Evolutionary conservation across 1,140 invertebrate genomes (phyloP), one percentile per base, ranked within the genome.

Genomic region (Laodelphax striatellus): DNA sequence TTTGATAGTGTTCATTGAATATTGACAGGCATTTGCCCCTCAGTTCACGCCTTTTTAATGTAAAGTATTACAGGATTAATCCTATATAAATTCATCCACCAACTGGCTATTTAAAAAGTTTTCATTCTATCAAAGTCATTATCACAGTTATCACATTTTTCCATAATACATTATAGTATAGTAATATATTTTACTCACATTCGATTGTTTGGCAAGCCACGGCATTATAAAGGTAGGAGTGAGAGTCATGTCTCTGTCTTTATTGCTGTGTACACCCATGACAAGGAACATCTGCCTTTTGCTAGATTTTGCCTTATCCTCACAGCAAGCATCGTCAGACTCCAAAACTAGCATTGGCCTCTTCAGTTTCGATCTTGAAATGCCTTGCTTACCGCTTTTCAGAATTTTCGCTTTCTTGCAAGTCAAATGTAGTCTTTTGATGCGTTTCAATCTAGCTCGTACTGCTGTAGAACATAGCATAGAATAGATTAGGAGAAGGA

Each of bases 151-250:
- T n/a, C n/a, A n/a, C n/a, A n/a, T n/a, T n/a, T n/a, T n/a, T n/a
- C n/a, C n/a, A n/a, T n/a, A n/a, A n/a, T n/a, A n/a, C n/a, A n/a
- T 28, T 28, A 6, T 28, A 28, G 24, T 54, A 16, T 34, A 38
- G 11, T 38, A 11, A 38, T 38, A 38, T 52, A 8, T 42, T 60
- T 43, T 42, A 52, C 52, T 55, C 62, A 71, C 72, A 67, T 72
- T 73, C 19, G 68, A 69, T 58, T 70, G 69, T 64, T 73, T 71
- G 5, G 58, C 59, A 50, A 65, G 68, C 74, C 74, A 77, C 6
- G 71, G 71, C 70, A 77, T 72, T 60, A 76, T 72, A 63, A 78
- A 75, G 10, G 71, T 76, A 16, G 75, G 72, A 17, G 73, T 65
- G 2, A 75, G 66, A 46, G 71, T 66, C n/a, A 70, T 64, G 5